Conservation (phyloP, 2,113 vertebrate genomes). For the Synodontis membranacea region DNA sequence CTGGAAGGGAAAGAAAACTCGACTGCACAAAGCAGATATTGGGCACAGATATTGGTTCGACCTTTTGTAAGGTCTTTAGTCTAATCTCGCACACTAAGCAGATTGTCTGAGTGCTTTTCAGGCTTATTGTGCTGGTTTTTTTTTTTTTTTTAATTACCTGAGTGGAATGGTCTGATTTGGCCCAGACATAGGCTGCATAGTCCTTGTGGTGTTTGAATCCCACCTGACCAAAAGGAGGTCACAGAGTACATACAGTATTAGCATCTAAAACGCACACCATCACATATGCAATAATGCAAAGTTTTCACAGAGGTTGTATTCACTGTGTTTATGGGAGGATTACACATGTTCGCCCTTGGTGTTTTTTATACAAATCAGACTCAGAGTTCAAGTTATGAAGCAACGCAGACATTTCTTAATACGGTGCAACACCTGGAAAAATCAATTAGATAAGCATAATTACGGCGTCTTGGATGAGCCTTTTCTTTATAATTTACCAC, state of each 20-base stretch:
- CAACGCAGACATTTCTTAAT: neutral
- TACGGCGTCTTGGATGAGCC: neutral
- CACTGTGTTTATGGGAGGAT: neutral
- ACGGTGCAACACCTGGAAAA: neutral
- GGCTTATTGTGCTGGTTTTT: neutral
- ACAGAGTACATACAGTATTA: neutral
- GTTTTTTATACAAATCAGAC: neutral
- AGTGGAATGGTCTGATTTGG: conserved; percentile 78
- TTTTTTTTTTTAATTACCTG: conserved; percentile 52
- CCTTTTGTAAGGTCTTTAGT: neutral
- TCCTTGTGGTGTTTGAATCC: conserved; percentile 96
- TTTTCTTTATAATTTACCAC: neutral
- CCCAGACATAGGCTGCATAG: conserved; percentile 90
- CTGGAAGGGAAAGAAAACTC: conserved; percentile 65
- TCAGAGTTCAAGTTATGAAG: neutral
- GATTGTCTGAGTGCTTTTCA: conserved; percentile 12
- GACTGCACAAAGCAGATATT: neutral
- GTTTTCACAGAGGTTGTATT: neutral
- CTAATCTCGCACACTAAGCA: conserved; percentile 6
- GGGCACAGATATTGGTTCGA: neutral
- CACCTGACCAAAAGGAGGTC: conserved; percentile 70
- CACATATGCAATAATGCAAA: neutral
- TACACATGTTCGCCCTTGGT: neutral
- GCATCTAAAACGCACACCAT: neutral
- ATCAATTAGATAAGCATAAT: neutral